phyloP scores from a whole-genome alignment of 2,113 vertebrate genomes.

The Pholis gunnellus region DNA sequence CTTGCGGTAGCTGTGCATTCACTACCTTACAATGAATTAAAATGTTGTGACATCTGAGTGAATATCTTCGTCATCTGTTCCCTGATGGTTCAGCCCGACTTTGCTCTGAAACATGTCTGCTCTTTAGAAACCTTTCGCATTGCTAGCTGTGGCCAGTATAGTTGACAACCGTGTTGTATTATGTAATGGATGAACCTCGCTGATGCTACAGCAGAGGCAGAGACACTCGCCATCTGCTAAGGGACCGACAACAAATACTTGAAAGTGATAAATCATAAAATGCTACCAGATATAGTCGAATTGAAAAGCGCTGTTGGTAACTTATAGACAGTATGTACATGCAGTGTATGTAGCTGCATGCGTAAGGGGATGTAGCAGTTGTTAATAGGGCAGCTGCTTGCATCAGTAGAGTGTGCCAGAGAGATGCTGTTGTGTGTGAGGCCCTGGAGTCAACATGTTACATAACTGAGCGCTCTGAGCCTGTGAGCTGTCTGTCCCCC shows the following conservation, averaged over 20 bases:
- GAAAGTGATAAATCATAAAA: conserved; percentile 18
- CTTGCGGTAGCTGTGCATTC: neutral
- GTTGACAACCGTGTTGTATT: conserved; percentile 28
- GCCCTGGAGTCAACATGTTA: conserved; percentile 59
- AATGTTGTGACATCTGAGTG: conserved; percentile 8
- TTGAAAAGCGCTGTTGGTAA: neutral
- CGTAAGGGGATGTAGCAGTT: neutral
- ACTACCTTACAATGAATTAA: neutral
- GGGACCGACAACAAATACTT: conserved; percentile 32
- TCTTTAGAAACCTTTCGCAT: conserved; percentile 1
- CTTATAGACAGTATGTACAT: neutral
- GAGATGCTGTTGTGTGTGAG: conserved; percentile 47
- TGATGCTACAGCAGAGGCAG: conserved; percentile 43
- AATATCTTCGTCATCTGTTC: neutral
- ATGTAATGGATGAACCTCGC: conserved; percentile 53
- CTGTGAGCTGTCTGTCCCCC: conserved; percentile 39
- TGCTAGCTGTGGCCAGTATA: neutral
- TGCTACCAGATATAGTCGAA: neutral
- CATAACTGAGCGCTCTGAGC: conserved; percentile 51
- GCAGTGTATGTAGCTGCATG: neutral
- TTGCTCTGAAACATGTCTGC: conserved; percentile 13
- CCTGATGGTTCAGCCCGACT: neutral
- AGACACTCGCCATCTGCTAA: conserved; percentile 28
- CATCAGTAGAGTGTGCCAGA: conserved; percentile 17
- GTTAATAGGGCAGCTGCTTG: neutral